phyloP scores from a whole-genome alignment of 1,140 invertebrate genomes.

The Drosophila jambulina region DNA sequence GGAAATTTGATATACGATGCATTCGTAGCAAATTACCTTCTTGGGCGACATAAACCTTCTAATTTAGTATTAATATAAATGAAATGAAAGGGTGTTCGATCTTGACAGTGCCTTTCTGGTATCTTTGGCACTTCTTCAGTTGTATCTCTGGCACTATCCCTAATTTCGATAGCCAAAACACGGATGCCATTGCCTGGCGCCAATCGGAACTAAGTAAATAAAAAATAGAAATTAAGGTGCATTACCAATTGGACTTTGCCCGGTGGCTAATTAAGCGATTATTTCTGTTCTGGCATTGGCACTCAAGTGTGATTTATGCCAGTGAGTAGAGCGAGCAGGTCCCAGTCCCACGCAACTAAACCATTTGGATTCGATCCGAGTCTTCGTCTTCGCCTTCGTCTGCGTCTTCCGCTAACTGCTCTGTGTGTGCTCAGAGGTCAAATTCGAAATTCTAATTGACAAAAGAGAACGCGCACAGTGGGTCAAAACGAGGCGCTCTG shows the following conservation, averaged over 20 bases:
- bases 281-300: constrained; percentile 57
- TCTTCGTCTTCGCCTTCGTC: neutral
- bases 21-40: neutral
- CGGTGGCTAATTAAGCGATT: constrained; percentile 67
- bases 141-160: neutral
- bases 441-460: constrained; percentile 77
- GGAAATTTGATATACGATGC: neutral
- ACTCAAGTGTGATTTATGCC: constrained; percentile 78
- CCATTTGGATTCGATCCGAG: constrained; percentile 35
- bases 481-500: constrained; percentile 54
- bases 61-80: too few species aligned
- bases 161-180: constrained; percentile 14
- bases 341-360: constrained; percentile 54
- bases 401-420: constrained; percentile 1
- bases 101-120: neutral
- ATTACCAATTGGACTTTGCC: constrained; percentile 48
- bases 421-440: constrained; percentile 54
- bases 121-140: neutral
- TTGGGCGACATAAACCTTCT: neutral
- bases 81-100: neutral
- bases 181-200: constrained; percentile 16
- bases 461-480: constrained; percentile 55
- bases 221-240: constrained; percentile 18
- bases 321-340: neutral
- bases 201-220: constrained; percentile 6